Conservation (phyloP, 2,113 vertebrate species). For the Mirounga angustirostris region DNA sequence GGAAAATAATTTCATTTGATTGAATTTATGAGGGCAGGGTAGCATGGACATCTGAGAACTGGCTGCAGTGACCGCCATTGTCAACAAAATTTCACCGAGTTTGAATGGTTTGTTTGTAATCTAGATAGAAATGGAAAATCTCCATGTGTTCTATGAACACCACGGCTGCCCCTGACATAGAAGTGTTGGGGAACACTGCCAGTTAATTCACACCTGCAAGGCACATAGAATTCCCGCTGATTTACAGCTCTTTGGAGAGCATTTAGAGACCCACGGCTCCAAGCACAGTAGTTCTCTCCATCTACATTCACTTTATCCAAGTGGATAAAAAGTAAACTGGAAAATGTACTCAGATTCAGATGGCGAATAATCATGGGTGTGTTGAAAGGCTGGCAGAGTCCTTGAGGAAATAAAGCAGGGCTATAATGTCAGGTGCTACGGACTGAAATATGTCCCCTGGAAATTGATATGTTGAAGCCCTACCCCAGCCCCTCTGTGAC, state of each 20-base stretch:
- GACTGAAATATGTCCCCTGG: background rate
- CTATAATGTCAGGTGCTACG: background rate
- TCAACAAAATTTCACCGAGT: background rate
- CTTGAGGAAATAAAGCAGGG: background rate
- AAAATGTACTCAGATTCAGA: background rate
- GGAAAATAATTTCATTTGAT: background rate
- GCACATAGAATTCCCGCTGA: slow-evolving; percentile 53
- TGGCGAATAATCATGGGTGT: background rate
- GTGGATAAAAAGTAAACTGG: background rate
- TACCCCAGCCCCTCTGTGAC: background rate
- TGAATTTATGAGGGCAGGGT: background rate
- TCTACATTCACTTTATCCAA: background rate
- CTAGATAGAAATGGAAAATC: background rate
- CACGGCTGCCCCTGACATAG: background rate
- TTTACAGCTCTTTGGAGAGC: slow-evolving; percentile 71
- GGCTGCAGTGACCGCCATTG: background rate
- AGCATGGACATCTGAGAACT: background rate
- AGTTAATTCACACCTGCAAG: slow-evolving; percentile 74
- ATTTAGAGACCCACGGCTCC: slow-evolving; percentile 11
- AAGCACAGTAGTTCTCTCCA: slow-evolving; percentile 62
- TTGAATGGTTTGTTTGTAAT: background rate
- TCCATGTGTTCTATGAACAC: background rate
- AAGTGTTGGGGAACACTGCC: slow-evolving; percentile 70
- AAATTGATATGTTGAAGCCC: background rate
- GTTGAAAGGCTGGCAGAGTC: background rate